Base-by-base conservation (phyloP, 2,888 invertebrate genomes). In the Endotricha flammealis region DNA sequence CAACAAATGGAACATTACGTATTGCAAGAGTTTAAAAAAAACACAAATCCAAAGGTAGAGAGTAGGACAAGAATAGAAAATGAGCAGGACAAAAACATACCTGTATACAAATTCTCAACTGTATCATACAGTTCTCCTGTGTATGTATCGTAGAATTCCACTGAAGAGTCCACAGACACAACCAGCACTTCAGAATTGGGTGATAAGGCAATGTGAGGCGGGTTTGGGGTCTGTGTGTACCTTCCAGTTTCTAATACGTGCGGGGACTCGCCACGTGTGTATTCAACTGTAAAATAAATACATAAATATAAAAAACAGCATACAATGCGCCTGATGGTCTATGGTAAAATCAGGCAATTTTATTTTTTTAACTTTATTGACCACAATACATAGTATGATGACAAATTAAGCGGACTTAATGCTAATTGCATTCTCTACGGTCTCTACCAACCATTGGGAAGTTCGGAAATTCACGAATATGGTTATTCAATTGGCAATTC, bases 171-270 rank as follows among this genome's bases (percentile, higher is more conserved):
- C 39, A 89, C 88, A 12, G 92, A 90, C 7, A 95, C 89, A 0
- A 90, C 94, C 7, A 95, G 77, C 10, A 94, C 92, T 59, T 94
- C 91, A 0, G 92, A 93, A 69, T 94, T 91, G 11, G 95, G 94
- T 8, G 95, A 93, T 27, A 96, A 77, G 0, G 93, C 92, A 36
- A 95, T 89, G 45, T 82, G 80, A 5, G 91, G 88, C 7, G 88
- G 69, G 32, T 77, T 76, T 0, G 82, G 83, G 1, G 87, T 81
- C 68, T 88, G 89, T 12, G 89, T 88, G 56, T 90, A 91, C 13
- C 74, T 77, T 7, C 92, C 93, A 1, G 91, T 90, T 48, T 88
- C 86, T 25, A 94, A 72, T 38, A 93, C 80, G 62, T 91, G 91
- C 0, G 95, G 93, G 38, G 92, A 92, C 73, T 95, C 94, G 2